phyloP scores from a whole-genome alignment of 1,140 invertebrate genomes.

The Phymorhynchus buccinoides region DNA sequence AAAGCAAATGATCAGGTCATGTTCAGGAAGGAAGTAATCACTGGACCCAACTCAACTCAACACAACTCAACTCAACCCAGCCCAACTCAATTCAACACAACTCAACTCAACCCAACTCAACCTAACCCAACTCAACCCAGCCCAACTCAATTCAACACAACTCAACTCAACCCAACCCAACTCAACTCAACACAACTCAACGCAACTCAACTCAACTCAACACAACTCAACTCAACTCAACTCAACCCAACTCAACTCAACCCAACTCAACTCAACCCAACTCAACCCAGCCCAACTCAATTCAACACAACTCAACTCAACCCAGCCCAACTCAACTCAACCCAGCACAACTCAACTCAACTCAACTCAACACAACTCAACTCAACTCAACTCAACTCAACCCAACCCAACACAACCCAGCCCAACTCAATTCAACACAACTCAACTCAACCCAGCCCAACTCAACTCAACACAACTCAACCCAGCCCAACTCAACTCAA shows the following conservation, averaged over 20 bases:
- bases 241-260: conserved; percentile 7
- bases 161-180: conserved; percentile 3
- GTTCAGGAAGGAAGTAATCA: no score
- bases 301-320: conserved; percentile 4
- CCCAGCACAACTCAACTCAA: background rate
- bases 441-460: background rate
- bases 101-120: background rate
- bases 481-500: background rate
- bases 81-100: conserved; percentile 5
- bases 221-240: no score
- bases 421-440: background rate
- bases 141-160: background rate
- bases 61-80: conserved; percentile 3
- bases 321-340: background rate
- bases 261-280: background rate
- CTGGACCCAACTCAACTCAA: background rate
- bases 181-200: background rate
- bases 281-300: background rate
- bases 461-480: background rate
- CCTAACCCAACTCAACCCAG: background rate
- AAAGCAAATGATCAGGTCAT: no score
- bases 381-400: conserved; percentile 11
- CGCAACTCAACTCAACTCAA: background rate
- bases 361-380: background rate
- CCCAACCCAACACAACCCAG: conserved; percentile 17